These are phyloP conservation scores for Oceanodroma tethys DNA, from an alignment of 2,113 vertebrate species.

Conservation along the genomic window DNA sequence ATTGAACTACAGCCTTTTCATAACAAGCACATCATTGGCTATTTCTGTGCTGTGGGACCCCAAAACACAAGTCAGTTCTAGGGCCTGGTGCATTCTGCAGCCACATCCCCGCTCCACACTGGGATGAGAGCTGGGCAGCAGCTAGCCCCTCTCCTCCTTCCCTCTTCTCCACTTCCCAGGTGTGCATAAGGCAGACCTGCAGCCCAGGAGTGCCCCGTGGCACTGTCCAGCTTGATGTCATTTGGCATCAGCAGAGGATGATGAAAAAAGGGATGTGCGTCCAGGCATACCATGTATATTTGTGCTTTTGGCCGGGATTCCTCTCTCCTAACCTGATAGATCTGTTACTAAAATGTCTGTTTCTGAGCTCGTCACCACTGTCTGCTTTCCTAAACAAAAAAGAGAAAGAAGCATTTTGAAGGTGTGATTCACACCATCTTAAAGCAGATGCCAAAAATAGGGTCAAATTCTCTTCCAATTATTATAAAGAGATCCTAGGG, in stretches of 20 bases:
- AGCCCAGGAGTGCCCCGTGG: neutral
- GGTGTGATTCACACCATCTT: neutral
- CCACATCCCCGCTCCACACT: fast-evolving
- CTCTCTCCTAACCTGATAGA: neutral
- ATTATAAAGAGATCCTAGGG: neutral
- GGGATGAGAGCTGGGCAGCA: neutral
- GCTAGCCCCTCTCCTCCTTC: neutral
- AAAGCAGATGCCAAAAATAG: neutral
- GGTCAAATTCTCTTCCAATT: neutral
- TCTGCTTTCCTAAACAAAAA: neutral
- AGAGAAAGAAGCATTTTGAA: neutral
- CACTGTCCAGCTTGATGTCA: neutral
- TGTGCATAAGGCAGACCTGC: neutral
- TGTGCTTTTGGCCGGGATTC: neutral
- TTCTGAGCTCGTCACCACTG: neutral
- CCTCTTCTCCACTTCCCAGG: neutral
- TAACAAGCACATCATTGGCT: neutral
- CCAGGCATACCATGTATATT: neutral
- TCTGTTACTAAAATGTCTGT: neutral
- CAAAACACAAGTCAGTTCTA: neutral
- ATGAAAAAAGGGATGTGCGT: neutral
- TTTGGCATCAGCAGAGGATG: neutral
- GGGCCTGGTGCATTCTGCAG: neutral
- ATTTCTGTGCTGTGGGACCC: neutral
- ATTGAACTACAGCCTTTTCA: neutral